Percentiles rank a stretch among this genome's conserved stretches.
Evolutionary conservation across 2,113 vertebrate genomes (phyloP).

Genomic region (Cygnus atratus): DNA sequence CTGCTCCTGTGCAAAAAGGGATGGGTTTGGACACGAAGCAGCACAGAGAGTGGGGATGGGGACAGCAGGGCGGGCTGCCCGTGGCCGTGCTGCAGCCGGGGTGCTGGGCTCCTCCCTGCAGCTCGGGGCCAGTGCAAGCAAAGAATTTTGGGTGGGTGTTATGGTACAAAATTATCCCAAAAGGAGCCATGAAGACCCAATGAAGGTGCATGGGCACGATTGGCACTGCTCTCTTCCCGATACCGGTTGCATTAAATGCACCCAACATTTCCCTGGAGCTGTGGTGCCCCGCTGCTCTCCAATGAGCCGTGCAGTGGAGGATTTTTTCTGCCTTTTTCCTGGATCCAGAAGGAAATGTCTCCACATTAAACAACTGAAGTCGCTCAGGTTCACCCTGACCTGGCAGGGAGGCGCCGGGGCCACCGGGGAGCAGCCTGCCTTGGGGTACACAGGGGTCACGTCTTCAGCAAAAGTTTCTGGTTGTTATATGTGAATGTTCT

Average conservation of each 20-base stretch:
- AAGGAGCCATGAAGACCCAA: fast-evolving
- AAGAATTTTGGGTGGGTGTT: fast-evolving
- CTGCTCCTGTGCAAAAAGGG: background rate
- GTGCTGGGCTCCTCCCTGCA: fast-evolving
- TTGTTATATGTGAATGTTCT: background rate
- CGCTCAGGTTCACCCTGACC: fast-evolving
- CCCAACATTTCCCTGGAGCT: fast-evolving
- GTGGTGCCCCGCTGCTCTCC: too few relatives aligned
- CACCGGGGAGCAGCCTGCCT: background rate
- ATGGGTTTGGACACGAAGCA: background rate
- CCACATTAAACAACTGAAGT: fast-evolving
- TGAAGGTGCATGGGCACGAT: fast-evolving
- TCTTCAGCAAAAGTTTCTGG: background rate
- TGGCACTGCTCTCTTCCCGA: fast-evolving
- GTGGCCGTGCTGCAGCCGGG: fast-evolving
- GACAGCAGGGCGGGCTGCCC: fast-evolving
- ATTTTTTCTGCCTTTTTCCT: fast-evolving
- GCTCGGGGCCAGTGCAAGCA: background rate
- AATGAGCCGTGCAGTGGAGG: background rate
- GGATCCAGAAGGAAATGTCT: fast-evolving
- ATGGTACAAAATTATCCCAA: fast-evolving
- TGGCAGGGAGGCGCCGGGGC: fast-evolving
- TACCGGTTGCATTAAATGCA: fast-evolving
- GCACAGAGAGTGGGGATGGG: background rate
- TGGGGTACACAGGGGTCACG: fast-evolving